Conservation (phyloP, 2,888 invertebrate genomes). For the Dysmachus trigonus region DNA sequence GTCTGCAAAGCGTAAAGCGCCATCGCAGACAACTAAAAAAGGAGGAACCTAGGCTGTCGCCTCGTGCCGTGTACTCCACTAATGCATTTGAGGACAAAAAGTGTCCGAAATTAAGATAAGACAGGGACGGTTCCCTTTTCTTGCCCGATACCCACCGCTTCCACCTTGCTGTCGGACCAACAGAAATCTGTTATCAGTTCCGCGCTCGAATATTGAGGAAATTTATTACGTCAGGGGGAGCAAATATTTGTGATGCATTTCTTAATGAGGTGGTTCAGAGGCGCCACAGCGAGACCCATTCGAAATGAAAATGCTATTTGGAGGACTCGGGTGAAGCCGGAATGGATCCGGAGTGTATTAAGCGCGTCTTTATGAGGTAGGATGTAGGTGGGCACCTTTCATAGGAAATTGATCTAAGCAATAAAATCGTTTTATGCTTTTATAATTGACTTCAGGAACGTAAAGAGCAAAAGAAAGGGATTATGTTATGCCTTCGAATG, state of each 20-base stretch:
- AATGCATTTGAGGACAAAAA: conserved; percentile 54
- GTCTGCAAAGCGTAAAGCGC: background rate
- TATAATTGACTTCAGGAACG: background rate
- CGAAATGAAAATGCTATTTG: background rate
- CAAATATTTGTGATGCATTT: conserved; percentile 41
- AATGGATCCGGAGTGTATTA: background rate
- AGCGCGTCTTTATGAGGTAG: background rate
- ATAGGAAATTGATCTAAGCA: background rate
- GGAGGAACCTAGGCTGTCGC: conserved; percentile 50
- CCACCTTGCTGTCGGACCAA: conserved; percentile 12
- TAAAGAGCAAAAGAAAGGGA: background rate
- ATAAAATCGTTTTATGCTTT: background rate
- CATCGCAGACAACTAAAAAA: conserved; percentile 23
- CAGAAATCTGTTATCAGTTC: conserved; percentile 42
- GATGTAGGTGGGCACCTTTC: background rate
- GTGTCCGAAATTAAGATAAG: conserved; percentile 54
- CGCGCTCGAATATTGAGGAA: conserved; percentile 32
- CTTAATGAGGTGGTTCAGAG: conserved; percentile 21
- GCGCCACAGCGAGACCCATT: conserved; percentile 7
- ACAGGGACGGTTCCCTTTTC: conserved; percentile 45
- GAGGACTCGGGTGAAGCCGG: background rate
- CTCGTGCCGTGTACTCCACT: conserved; percentile 54
- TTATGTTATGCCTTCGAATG: background rate
- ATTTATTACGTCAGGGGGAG: conserved; percentile 42
- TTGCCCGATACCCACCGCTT: conserved; percentile 3